Conservation (phyloP, 2,113 vertebrate species). For the Macquaria ambigua region DNA sequence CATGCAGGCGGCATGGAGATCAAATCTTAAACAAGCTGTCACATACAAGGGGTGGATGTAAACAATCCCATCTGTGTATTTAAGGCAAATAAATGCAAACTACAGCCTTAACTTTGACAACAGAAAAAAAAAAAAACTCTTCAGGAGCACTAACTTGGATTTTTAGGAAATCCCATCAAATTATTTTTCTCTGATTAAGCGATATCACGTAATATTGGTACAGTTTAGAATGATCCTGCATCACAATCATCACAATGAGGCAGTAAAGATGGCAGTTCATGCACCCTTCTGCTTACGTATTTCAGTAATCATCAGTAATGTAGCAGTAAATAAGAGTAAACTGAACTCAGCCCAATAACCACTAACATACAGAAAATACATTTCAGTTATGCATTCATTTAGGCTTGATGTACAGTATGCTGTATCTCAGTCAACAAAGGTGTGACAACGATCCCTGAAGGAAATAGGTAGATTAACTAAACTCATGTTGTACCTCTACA, state of each 20-base stretch:
- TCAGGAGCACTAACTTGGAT: not conserved
- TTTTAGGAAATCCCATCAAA: not conserved
- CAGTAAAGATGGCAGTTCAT: not conserved
- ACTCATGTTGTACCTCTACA: constrained; percentile 9
- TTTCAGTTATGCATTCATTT: constrained; percentile 13
- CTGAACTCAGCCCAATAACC: constrained; percentile 11
- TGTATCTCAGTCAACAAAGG: not conserved
- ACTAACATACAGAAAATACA: constrained; percentile 1
- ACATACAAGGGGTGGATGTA: not conserved
- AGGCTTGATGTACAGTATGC: not conserved
- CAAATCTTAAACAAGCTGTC: constrained; percentile 20
- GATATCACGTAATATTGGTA: not conserved
- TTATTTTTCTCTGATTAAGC: not conserved
- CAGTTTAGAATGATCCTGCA: not conserved
- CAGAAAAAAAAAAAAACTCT: not conserved
- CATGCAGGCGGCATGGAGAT: not conserved
- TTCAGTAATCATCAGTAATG: constrained; percentile 14
- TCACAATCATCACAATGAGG: not conserved
- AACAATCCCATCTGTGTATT: constrained; percentile 9
- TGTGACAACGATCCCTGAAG: not conserved
- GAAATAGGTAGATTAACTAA: constrained; percentile 1
- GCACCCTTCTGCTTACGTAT: constrained; percentile 12
- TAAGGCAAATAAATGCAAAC: not conserved
- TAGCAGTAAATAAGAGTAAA: constrained; percentile 14
- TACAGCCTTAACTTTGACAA: not conserved